Percentiles rank a stretch among this genome's conserved stretches.
Conservation (phyloP, 1,140 invertebrate genomes). For the Cydia splendana region DNA sequence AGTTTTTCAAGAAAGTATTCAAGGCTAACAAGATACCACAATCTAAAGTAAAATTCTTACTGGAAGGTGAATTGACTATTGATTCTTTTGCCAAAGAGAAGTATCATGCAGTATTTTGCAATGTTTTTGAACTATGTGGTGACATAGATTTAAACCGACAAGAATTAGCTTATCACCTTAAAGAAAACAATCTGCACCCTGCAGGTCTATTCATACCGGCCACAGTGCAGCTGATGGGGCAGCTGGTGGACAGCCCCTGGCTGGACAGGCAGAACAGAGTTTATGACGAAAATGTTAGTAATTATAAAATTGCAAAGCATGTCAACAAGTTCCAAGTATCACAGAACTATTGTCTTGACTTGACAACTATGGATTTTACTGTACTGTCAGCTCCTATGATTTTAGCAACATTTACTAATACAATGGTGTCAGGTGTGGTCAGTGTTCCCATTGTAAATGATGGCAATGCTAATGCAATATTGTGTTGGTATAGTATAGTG, state of each 20-base stretch:
- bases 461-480: slow-evolving; percentile 25
- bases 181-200: slow-evolving; percentile 47
- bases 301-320: slow-evolving; percentile 55
- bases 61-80: slow-evolving; percentile 51
- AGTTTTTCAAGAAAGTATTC: slow-evolving; percentile 68
- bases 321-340: slow-evolving; percentile 68
- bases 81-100: slow-evolving; percentile 54
- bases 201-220: slow-evolving; percentile 65
- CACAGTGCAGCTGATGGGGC: slow-evolving; percentile 53
- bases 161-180: slow-evolving; percentile 53
- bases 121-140: slow-evolving; percentile 61
- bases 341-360: slow-evolving; percentile 64
- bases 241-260: slow-evolving; percentile 62
- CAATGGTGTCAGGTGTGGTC: slow-evolving; percentile 18
- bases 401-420: slow-evolving; percentile 45
- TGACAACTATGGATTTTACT: slow-evolving; percentile 55
- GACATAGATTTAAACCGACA: slow-evolving; percentile 57
- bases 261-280: slow-evolving; percentile 63
- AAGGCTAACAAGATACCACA: slow-evolving; percentile 60
- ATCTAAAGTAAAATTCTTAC: slow-evolving; percentile 59
- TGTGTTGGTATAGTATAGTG: slow-evolving; percentile 33
- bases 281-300: slow-evolving; percentile 59
- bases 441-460: slow-evolving; percentile 18
- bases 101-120: slow-evolving; percentile 66
- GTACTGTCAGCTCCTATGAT: slow-evolving; percentile 50